Percentiles rank a stretch among this genome's conserved stretches.
phyloP scores from a whole-genome alignment of 2,797 vertebrate species.

The Macrochelys suwanniensis region DNA sequence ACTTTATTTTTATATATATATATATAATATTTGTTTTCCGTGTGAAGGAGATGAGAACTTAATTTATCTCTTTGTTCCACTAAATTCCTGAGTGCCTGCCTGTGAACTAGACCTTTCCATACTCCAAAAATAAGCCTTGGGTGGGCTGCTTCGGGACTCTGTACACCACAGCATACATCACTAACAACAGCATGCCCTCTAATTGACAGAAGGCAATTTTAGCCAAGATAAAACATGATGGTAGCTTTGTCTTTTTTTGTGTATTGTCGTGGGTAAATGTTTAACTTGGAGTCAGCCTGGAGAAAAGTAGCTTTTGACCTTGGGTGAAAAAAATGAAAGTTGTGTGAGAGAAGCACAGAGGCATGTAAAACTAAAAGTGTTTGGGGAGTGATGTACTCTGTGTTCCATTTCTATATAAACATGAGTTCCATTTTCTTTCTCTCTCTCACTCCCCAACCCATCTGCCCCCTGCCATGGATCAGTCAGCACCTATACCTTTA shows the following conservation, averaged over 20 bases:
- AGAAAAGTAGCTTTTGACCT: background rate
- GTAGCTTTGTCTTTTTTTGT: background rate
- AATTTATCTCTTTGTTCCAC: rapidly evolving
- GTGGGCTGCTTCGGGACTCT: background rate
- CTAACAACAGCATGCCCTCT: background rate
- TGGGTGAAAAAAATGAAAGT: background rate
- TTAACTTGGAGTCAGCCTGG: background rate
- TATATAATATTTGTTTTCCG: background rate
- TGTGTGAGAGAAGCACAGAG: background rate
- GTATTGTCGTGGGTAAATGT: background rate
- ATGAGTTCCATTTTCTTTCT: rapidly evolving
- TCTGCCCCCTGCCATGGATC: background rate
- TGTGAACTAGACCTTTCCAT: background rate
- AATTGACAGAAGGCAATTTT: background rate
- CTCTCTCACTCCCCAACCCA: background rate
- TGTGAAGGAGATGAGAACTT: background rate
- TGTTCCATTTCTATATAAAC: background rate
- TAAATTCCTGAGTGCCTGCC: background rate
- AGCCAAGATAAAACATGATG: background rate
- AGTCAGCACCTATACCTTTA: background rate
- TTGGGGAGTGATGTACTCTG: background rate
- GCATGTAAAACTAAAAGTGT: background rate
- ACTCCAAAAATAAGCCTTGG: background rate
- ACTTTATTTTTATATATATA: no score
- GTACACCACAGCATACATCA: background rate